Base-by-base conservation (phyloP, 1,140 invertebrate genomes). In the Venustaconcha ellipsiformis region DNA sequence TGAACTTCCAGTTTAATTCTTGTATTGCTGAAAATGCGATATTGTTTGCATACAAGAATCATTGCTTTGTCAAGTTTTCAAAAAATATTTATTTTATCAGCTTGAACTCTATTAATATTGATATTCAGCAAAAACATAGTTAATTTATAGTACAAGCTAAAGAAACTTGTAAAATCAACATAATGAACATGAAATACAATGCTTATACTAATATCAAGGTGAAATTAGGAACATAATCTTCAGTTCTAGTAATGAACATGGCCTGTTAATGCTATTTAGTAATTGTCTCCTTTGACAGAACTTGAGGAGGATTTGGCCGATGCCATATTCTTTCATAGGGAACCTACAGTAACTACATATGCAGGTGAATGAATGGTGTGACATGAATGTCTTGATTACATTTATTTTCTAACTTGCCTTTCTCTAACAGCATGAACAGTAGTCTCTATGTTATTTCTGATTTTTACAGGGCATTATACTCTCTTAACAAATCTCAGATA, bases 301-400 rank as follows among this genome's bases (percentile, higher is more conserved):
- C 70, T 77, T n/a, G 75, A 77, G 65, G 63, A 64, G 20, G 75
- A 77, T 63, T 60, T 77, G 63, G 75, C 75, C 56, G 75, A 77
- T 30, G 75, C 75, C 62, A 77, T 77, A 67, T 77, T 77, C 70
- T 77, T 77, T 77, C 66, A 59, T 68, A 55, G 64, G 48, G 63
- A 70, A 68, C 75, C 70, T 58, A 77, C 75, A 67, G 67, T 68
- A 72, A 72, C 75, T 37, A 70, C 75, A 13, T 70, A 77, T 55
- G 17, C 56, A 13, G 18, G 70, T 72, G 75, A 70, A 72, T 72
- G 15, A 12, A 37, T 26, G 23, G 15, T 17, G 18, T n/a, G 18
- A 62, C 23, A 23, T 23, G 23, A 5, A 11, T 23, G 23, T 18
- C 59, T 23, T n/a, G 18, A 62, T n/a, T 23, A 62, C 59, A 18